phyloP scores from a whole-genome alignment of 2,888 invertebrate species.

The Drosophila sordidapex region DNA sequence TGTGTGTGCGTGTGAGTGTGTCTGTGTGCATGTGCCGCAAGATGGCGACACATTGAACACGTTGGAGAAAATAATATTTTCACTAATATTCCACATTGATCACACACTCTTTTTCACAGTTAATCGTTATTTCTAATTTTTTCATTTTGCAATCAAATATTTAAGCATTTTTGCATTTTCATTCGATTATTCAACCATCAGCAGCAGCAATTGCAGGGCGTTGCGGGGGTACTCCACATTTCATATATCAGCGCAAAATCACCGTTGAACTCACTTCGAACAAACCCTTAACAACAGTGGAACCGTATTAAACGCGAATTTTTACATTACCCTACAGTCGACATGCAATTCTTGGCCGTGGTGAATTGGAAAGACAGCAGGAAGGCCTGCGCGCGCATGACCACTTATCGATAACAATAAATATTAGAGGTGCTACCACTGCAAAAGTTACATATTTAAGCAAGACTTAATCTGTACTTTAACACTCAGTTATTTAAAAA shows the following conservation, averaged over 20 bases:
- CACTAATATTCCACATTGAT: conserved; percentile 36
- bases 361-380: conserved; percentile 59
- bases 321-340: conserved; percentile 64
- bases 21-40: conserved; percentile 66
- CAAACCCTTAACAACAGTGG: conserved; percentile 85
- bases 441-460: background rate
- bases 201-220: conserved; percentile 34
- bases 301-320: conserved; percentile 78
- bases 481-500: background rate
- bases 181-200: conserved; percentile 75
- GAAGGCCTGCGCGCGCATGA: conserved; percentile 46
- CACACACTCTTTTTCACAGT: conserved; percentile 49
- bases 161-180: conserved; percentile 42
- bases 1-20: conserved; percentile 37
- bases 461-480: background rate
- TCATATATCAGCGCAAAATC: conserved; percentile 37
- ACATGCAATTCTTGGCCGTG: conserved; percentile 56
- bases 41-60: conserved; percentile 70
- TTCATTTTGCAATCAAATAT: conserved; percentile 23
- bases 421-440: conserved; percentile 9
- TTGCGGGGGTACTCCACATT: conserved; percentile 52
- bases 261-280: conserved; percentile 83
- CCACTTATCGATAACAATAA: conserved; percentile 41
- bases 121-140: conserved; percentile 16
- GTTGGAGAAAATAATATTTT: conserved; percentile 57